These are phyloP conservation scores for Hirudinaria manillensis DNA, from an alignment of 2,888 invertebrate species.

Conservation along the genomic window DNA sequence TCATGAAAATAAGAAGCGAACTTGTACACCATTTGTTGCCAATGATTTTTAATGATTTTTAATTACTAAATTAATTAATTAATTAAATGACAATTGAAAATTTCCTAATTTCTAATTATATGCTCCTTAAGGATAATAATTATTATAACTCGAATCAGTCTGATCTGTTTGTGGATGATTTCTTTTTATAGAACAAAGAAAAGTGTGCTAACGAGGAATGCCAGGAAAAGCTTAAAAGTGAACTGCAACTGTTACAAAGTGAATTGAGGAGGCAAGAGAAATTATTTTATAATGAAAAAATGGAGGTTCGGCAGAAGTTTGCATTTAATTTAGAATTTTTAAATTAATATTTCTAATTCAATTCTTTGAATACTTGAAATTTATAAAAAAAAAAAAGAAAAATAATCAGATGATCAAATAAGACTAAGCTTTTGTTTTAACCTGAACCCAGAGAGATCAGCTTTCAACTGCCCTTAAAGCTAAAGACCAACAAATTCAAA, in stretches of 20 bases:
- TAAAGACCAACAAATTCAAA: no score
- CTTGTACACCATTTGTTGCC: neutral
- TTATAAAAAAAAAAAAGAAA: no score
- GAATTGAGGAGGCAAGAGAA: neutral
- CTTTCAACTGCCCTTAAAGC: no score
- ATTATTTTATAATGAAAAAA: neutral
- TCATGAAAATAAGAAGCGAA: neutral
- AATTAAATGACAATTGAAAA: neutral
- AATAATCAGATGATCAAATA: no score
- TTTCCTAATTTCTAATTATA: no score
- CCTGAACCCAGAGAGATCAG: no score
- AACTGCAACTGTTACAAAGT: neutral
- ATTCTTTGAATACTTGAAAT: no score
- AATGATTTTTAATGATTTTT: neutral
- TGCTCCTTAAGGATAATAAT: no score
- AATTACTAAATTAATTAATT: neutral
- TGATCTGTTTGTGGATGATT: neutral
- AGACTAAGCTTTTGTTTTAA: no score
- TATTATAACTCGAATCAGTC: no score
- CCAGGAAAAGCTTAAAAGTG: neutral
- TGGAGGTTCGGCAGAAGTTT: neutral
- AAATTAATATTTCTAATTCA: no score
- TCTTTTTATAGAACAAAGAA: neutral
- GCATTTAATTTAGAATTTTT: no score
- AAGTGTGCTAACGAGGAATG: slow-evolving; percentile 1